Evolutionary conservation across 1,140 invertebrate genomes (phyloP), one percentile per base, ranked within the genome.

Genomic region (Rhagoletis zephyria): DNA sequence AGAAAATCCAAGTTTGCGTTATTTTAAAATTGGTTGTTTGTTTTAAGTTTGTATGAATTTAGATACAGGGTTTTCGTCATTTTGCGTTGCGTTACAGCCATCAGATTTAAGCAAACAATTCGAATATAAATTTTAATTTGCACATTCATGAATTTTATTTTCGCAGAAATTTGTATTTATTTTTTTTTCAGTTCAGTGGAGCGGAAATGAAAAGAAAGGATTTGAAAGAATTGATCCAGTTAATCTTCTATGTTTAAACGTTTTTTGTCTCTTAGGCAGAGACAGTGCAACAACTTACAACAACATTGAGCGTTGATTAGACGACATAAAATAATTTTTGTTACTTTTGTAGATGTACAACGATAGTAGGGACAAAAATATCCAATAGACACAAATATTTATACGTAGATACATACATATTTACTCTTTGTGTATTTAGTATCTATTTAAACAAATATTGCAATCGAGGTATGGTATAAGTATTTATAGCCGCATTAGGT

Each of bases 151-250:
- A 85, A 67, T 30, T 67, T 67, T 67, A 30, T 19, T 67, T 67
- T 30, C 30, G 74, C 16, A 2, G 2, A 3, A n/a, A 56, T 89
- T 90, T 89, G 61, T 87, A 87, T 88, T 88, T 87, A n/a, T 90
- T 42, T n/a, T 12, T 61, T 85, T 60, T 81, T 67, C 40, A 70
- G 40, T 70, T 87, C 5, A 12, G 85, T 85, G 16, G 85, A 87
- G 85, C 86, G 64, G 86, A 64, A 87, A 87, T 16, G 86, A 87
- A 63, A 87, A 64, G 42, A 67, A 48, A 87, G 48, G 61, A 67
- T 65, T 56, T 60, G 40, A 65, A 87, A 87, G 40, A 87, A 45
- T 67, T 6, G 7, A 42, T 87, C 19, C 12, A 87, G 45, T 65
- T 81, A 67, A 67, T 67, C 48, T 51, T 5, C 56, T 85, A 4